Evolutionary conservation across 2,888 invertebrate genomes (phyloP).

Genomic region (Augochlorella aurata): DNA sequence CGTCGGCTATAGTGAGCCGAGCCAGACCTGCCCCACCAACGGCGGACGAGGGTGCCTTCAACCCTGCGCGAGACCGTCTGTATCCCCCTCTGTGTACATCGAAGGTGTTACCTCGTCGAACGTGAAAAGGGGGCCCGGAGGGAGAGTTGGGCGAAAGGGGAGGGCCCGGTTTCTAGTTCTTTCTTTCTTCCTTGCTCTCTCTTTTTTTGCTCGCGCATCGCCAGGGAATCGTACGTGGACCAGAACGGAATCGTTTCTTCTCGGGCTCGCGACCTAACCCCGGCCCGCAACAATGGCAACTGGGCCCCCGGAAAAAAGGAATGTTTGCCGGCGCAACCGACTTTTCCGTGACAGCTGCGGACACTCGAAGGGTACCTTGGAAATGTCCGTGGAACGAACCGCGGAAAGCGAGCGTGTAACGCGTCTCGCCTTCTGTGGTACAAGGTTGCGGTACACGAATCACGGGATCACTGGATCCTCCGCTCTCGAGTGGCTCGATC

Average conservation of each 20-base stretch:
- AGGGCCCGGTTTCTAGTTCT: conserved; percentile 33
- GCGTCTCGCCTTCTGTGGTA: conserved; percentile 10
- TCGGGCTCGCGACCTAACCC: conserved; percentile 29
- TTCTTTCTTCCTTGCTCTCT: conserved; percentile 18
- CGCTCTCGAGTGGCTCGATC: conserved; percentile 23
- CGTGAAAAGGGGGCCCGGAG: conserved; percentile 23
- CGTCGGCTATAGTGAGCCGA: conserved; percentile 58
- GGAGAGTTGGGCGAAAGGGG: neutral
- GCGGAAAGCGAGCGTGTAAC: conserved; percentile 38
- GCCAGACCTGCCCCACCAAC: conserved; percentile 60
- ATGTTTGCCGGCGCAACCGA: conserved; percentile 65
- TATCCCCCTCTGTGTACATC: conserved; percentile 54
- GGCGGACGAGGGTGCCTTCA: conserved; percentile 34
- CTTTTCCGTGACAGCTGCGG: conserved; percentile 66
- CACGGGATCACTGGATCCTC: neutral
- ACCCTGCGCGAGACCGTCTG: conserved; percentile 11
- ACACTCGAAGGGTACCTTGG: conserved; percentile 48
- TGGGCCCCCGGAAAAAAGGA: conserved; percentile 56
- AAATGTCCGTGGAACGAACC: conserved; percentile 44
- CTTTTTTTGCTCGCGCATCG: neutral
- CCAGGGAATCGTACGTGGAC: conserved; percentile 52
- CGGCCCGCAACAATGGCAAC: conserved; percentile 58
- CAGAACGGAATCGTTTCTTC: conserved; percentile 63
- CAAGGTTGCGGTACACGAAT: conserved; percentile 11
- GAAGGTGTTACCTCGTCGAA: conserved; percentile 69